Evolutionary conservation across 2,888 invertebrate genomes (phyloP).

Genomic region (Caenorhabditis doughertyi): DNA sequence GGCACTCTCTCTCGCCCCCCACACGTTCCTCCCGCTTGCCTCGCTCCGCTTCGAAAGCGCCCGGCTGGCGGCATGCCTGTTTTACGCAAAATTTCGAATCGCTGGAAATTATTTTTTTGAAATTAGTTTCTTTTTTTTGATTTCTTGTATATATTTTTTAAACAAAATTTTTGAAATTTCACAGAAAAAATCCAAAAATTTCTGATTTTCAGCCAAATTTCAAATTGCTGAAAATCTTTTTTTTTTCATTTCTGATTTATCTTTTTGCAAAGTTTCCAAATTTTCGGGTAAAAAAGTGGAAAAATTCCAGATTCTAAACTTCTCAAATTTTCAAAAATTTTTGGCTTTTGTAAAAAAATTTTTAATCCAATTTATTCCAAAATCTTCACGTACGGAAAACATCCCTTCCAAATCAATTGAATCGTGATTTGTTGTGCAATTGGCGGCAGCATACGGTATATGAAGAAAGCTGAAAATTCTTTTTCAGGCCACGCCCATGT

Average conservation of each 20-base stretch:
- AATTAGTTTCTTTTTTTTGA: no score
- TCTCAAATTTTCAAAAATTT: background rate
- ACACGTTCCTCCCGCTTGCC: no score
- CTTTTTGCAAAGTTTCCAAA: background rate
- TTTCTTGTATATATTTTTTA: no score
- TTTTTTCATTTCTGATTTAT: background rate
- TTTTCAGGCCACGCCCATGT: background rate
- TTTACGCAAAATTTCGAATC: no score
- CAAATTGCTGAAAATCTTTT: no score
- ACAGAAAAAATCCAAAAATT: no score
- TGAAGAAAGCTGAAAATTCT: constrained; percentile 68
- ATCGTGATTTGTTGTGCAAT: constrained; percentile 75
- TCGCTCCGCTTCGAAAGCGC: no score
- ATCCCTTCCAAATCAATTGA: constrained; percentile 72
- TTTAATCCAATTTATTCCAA: background rate
- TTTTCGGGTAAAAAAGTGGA: background rate
- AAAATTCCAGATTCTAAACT: background rate
- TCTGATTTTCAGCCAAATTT: no score
- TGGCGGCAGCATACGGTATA: constrained; percentile 76
- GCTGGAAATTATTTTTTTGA: no score
- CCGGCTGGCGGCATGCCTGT: no score
- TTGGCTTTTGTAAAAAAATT: background rate
- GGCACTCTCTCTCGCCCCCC: no score
- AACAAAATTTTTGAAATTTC: no score
- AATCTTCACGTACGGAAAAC: constrained; percentile 49